These are phyloP conservation scores for Cyclophora punctaria DNA, from an alignment of 2,888 invertebrate species.

Conservation along the genomic window DNA sequence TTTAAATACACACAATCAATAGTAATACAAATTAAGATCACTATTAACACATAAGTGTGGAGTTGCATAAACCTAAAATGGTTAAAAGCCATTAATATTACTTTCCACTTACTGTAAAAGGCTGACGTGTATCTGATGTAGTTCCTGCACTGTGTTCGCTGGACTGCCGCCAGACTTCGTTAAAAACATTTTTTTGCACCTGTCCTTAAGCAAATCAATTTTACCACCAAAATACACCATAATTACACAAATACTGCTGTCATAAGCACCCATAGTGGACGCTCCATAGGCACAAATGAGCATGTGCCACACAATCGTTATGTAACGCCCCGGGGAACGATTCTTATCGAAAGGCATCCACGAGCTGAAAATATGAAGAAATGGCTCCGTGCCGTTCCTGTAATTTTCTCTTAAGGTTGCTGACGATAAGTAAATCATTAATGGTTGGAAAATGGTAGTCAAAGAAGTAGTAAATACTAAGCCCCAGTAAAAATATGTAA, in stretches of 20 bases:
- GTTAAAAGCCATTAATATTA: background rate
- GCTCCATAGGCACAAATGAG: slow-evolving; percentile 42
- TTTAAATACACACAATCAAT: too few species aligned
- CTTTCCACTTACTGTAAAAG: slow-evolving; percentile 48
- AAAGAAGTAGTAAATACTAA: slow-evolving; percentile 45
- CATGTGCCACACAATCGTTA: slow-evolving; percentile 46
- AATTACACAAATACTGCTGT: slow-evolving; percentile 41
- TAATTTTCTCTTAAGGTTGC: slow-evolving; percentile 36
- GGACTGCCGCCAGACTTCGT: slow-evolving; percentile 22
- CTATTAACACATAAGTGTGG: too few species aligned
- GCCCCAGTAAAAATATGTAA: slow-evolving; percentile 53
- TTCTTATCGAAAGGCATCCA: slow-evolving; percentile 61
- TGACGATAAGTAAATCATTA: slow-evolving; percentile 42
- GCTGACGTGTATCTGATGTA: slow-evolving; percentile 41
- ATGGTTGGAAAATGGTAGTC: slow-evolving; percentile 36
- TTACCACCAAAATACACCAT: slow-evolving; percentile 61
- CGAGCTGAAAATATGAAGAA: slow-evolving; percentile 59
- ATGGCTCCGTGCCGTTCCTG: slow-evolving; percentile 42
- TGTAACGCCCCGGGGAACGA: slow-evolving; percentile 47
- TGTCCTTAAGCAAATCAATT: slow-evolving; percentile 45
- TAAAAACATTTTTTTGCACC: slow-evolving; percentile 39
- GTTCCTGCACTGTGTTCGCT: slow-evolving; percentile 26
- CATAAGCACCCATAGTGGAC: slow-evolving; percentile 46
- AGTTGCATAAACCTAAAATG: too few species aligned
- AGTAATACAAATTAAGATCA: too few species aligned